These are phyloP conservation scores for Microtus richardsoni DNA, from an alignment of 2,113 vertebrate genomes.

Conservation along the genomic window DNA sequence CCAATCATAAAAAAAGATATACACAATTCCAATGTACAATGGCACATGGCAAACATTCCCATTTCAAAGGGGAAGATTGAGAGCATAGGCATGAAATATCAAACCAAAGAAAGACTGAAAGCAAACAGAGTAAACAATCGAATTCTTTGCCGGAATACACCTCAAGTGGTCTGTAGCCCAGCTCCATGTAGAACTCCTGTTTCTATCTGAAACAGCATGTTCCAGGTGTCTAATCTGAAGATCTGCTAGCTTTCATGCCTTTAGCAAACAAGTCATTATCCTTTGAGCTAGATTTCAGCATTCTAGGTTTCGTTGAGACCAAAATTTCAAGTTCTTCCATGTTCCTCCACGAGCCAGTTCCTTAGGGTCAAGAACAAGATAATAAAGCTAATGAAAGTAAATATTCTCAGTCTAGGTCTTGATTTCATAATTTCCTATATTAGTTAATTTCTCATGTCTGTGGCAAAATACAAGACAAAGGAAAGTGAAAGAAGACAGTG, in stretches of 20 bases:
- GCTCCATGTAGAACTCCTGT: neutral
- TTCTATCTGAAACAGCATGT: neutral
- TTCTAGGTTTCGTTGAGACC: accelerated
- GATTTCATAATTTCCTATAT: neutral
- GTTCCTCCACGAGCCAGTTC: accelerated
- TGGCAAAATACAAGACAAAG: neutral
- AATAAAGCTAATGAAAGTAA: neutral
- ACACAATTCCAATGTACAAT: neutral
- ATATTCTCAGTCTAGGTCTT: too few relatives aligned
- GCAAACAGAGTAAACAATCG: neutral
- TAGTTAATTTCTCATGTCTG: neutral
- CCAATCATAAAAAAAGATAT: neutral
- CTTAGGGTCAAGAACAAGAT: neutral
- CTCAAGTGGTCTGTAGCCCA: neutral
- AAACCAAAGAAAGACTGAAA: neutral
- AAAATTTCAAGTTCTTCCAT: neutral
- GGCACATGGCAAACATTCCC: neutral
- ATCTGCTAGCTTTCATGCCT: neutral
- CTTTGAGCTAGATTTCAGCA: neutral
- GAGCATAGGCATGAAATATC: too few relatives aligned
- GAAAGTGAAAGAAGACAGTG: neutral
- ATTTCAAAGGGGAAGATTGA: too few relatives aligned
- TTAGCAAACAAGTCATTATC: neutral
- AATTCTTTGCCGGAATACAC: too few relatives aligned
- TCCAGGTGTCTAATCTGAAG: neutral